Evolutionary conservation across 92 coral and sea anemone genomes (phyloP).

Genomic region (Micromussa lordhowensis): DNA sequence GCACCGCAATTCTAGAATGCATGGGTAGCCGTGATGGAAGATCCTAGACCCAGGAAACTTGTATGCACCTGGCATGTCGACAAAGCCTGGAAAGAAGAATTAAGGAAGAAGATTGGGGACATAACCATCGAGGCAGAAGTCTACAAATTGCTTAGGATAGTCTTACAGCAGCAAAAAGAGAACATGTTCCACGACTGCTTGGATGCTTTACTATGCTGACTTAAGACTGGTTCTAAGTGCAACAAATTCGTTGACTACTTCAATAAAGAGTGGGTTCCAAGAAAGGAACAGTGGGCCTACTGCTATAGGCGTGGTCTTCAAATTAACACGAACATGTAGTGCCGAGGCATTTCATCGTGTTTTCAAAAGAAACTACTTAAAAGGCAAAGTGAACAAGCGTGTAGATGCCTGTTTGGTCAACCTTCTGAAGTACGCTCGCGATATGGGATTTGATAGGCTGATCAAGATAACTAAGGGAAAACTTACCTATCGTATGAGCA

Average conservation of each 20-base stretch:
- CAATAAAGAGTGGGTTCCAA: slow-evolving; percentile 67
- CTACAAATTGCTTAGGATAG: slow-evolving; percentile 63
- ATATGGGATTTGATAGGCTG: too few species aligned
- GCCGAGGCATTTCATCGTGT: slow-evolving; percentile 56
- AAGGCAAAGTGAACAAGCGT: slow-evolving; percentile 56
- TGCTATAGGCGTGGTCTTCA: slow-evolving; percentile 37
- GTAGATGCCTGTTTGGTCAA: slow-evolving; percentile 55
- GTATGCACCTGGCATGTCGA: slow-evolving; percentile 65
- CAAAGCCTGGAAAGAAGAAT: slow-evolving; percentile 56
- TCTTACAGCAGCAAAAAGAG: slow-evolving; percentile 64
- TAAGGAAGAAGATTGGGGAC: too few species aligned
- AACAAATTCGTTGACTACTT: too few species aligned
- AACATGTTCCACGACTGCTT: too few species aligned
- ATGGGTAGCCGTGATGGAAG: slow-evolving; percentile 67
- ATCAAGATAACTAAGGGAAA: too few species aligned
- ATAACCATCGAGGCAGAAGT: too few species aligned
- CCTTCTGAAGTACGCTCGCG: too few species aligned
- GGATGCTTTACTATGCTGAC: too few species aligned
- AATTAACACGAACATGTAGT: slow-evolving; percentile 64
- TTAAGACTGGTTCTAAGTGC: too few species aligned
- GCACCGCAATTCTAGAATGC: slow-evolving; percentile 72
- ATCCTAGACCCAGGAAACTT: slow-evolving; percentile 47
- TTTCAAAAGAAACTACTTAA: slow-evolving; percentile 46
- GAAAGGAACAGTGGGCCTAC: slow-evolving; percentile 52
- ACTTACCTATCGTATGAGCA: too few species aligned